Percentiles rank a stretch among this genome's conserved stretches.
Conservation (phyloP, 2,888 invertebrate species). For the Hydriomena furcata region DNA sequence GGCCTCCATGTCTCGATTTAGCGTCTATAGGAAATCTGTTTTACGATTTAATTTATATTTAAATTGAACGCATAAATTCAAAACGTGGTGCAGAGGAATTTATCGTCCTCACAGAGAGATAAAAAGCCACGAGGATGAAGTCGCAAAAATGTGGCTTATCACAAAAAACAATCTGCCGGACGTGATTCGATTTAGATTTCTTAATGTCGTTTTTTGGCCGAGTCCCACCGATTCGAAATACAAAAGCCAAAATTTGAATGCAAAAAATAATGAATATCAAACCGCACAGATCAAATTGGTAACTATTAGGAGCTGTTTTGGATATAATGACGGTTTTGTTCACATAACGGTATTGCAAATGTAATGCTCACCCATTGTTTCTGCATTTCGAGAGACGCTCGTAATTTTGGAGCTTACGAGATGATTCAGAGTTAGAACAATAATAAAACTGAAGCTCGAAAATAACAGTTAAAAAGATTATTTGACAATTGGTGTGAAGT, state of each 20-base stretch:
- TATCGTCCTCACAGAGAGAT: constrained; percentile 32
- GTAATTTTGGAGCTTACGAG: constrained; percentile 37
- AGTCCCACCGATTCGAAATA: constrained; percentile 54
- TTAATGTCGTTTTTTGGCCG: constrained; percentile 56
- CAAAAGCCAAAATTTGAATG: constrained; percentile 59
- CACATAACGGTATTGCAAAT: constrained; percentile 48
- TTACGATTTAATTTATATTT: constrained; percentile 38
- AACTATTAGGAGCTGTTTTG: constrained; percentile 44
- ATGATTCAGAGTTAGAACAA: constrained; percentile 34
- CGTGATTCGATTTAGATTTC: constrained; percentile 75
- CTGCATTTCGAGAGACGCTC: constrained; percentile 32
- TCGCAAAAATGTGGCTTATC: constrained; percentile 55
- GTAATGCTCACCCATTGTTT: constrained; percentile 41
- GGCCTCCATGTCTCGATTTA: constrained; percentile 13
- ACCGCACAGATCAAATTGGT: constrained; percentile 58
- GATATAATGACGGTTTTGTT: constrained; percentile 45
- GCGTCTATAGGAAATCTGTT: constrained; percentile 29
- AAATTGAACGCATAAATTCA: constrained; percentile 37
- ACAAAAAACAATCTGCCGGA: constrained; percentile 62
- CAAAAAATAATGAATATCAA: constrained; percentile 55
- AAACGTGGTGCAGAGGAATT: constrained; percentile 32
- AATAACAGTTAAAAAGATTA: constrained; percentile 35
- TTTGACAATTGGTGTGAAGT: constrained; percentile 50
- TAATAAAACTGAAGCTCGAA: constrained; percentile 23
- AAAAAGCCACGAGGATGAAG: constrained; percentile 33